These are phyloP conservation scores for Taxidea taxus DNA, from an alignment of 2,113 vertebrate genomes.

Conservation along the genomic window DNA sequence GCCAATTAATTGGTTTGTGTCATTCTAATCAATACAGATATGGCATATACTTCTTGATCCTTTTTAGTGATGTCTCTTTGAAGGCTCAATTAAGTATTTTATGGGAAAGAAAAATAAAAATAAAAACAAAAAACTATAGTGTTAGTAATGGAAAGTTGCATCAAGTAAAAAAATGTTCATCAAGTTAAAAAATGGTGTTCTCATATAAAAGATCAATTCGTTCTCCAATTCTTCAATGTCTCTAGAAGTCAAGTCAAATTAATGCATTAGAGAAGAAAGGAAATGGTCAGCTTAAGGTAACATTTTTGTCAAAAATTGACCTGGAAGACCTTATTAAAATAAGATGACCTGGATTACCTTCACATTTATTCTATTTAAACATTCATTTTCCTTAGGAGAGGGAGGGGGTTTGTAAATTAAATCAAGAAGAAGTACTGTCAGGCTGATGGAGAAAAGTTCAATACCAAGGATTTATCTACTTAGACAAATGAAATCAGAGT, in stretches of 20 bases:
- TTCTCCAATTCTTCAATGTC: conserved; percentile 62
- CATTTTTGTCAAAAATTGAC: conserved; percentile 62
- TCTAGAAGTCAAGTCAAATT: conserved; percentile 69
- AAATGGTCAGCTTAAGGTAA: conserved; percentile 45
- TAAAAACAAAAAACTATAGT: neutral
- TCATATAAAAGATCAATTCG: conserved; percentile 53
- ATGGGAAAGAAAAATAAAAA: neutral
- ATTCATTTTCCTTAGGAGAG: conserved; percentile 68
- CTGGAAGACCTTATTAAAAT: conserved; percentile 83
- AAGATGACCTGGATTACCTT: conserved; percentile 82
- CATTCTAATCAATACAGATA: neutral
- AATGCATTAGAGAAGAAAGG: conserved; percentile 49
- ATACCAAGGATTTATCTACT: conserved; percentile 89
- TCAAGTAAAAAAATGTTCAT: conserved; percentile 54
- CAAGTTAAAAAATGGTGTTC: conserved; percentile 50
- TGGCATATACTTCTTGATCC: neutral
- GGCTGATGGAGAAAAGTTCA: conserved; percentile 84
- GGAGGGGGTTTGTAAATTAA: conserved; percentile 85
- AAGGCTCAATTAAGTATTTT: conserved; percentile 15
- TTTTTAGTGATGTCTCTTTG: neutral
- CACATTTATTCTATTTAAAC: conserved; percentile 82
- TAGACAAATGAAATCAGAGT: conserved; percentile 90
- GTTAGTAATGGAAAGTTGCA: conserved; percentile 3
- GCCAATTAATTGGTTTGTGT: neutral
- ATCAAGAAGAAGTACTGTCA: conserved; percentile 85